A percentile compares a stretch with the other conserved stretches of the same genome.
These are phyloP conservation scores for Macrocentrus cingulum DNA, from an alignment of 1,140 invertebrate genomes.

Conservation along the genomic window DNA sequence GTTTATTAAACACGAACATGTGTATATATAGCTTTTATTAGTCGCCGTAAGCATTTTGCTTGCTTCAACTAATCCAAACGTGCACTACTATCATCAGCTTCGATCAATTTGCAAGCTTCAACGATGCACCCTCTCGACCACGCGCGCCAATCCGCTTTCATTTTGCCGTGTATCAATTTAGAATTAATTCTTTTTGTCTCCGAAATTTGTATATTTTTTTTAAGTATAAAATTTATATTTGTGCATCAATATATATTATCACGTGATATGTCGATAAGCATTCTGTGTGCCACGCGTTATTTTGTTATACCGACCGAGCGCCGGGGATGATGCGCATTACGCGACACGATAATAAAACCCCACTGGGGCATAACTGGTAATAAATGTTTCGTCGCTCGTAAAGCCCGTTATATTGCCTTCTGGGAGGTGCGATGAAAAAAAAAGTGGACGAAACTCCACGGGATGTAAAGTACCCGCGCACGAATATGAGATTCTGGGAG, in stretches of 20 bases:
- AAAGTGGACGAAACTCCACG: slow-evolving; percentile 25
- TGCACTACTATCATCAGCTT: too few relatives aligned
- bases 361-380: slow-evolving; percentile 43
- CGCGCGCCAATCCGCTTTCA: too few relatives aligned
- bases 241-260: too few relatives aligned
- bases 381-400: slow-evolving; percentile 58
- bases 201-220: too few relatives aligned
- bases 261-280: too few relatives aligned
- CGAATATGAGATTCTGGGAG: background rate
- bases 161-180: too few relatives aligned
- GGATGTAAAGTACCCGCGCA: background rate
- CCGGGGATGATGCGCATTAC: too few relatives aligned
- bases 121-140: background rate
- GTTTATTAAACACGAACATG: slow-evolving; percentile 47
- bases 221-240: too few relatives aligned
- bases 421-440: slow-evolving; percentile 35
- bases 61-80: background rate
- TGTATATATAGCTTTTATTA: background rate
- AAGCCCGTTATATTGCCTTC: slow-evolving; percentile 54
- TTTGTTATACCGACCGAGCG: too few relatives aligned
- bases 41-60: slow-evolving; percentile 8
- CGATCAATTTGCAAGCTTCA: too few relatives aligned
- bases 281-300: too few relatives aligned
- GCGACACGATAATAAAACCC: slow-evolving; percentile 42
- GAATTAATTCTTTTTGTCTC: too few relatives aligned